These are phyloP conservation scores for Nyleta sp. DNA, from an alignment of 2,888 invertebrate species.

Conservation along the genomic window DNA sequence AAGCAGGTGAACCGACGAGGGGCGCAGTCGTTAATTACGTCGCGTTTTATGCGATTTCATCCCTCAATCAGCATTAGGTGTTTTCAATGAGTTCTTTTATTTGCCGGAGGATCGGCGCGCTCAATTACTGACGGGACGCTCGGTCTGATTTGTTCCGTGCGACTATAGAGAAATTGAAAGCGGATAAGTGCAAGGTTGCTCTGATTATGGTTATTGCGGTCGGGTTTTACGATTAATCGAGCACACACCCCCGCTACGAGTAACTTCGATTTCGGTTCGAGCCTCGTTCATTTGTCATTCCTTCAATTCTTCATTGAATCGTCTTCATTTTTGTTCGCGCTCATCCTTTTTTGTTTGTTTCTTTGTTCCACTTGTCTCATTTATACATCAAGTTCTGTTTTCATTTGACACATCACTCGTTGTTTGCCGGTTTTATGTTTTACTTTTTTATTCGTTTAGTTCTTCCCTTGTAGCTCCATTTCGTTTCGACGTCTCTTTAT, in stretches of 20 bases:
- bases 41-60: slow-evolving; percentile 21
- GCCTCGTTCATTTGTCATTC: no score
- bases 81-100: slow-evolving; percentile 24
- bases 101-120: neutral
- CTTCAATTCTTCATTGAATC: neutral
- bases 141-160: slow-evolving; percentile 23
- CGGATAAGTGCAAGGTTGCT: slow-evolving; percentile 38
- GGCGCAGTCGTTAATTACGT: slow-evolving; percentile 25
- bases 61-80: slow-evolving; percentile 32
- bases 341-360: neutral
- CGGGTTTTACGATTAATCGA: slow-evolving; percentile 36
- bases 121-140: slow-evolving; percentile 29
- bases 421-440: slow-evolving; percentile 27
- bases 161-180: slow-evolving; percentile 4
- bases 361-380: slow-evolving; percentile 18
- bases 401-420: slow-evolving; percentile 20
- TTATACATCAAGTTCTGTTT: slow-evolving; percentile 13
- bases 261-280: neutral
- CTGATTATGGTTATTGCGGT: slow-evolving; percentile 41
- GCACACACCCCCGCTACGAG: neutral
- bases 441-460: slow-evolving; percentile 18
- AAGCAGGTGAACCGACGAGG: neutral
- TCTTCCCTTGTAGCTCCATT: slow-evolving; percentile 26
- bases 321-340: neutral
- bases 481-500: slow-evolving; percentile 28